Conservation (phyloP, 2,888 invertebrate genomes). For the Eristalis arbustorum region DNA sequence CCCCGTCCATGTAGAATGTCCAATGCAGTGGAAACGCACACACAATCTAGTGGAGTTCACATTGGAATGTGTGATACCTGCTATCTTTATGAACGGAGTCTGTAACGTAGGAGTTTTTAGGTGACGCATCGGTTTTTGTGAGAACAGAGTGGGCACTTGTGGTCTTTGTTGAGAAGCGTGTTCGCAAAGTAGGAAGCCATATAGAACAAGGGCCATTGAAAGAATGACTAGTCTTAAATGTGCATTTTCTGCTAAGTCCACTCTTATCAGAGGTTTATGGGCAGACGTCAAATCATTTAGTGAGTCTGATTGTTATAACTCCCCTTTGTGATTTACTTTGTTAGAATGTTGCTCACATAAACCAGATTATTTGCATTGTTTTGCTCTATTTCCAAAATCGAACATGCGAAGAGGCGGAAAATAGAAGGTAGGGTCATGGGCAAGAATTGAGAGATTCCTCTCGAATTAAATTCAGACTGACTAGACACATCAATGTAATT, state of each 20-base stretch:
- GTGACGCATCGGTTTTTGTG: background rate
- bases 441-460: no score
- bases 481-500: no score
- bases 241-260: background rate
- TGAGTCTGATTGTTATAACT: no score
- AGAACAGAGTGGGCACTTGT: background rate
- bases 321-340: no score
- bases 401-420: no score
- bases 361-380: no score
- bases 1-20: background rate
- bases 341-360: no score
- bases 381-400: no score
- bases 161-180: background rate
- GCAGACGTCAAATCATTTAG: background rate
- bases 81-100: conserved; percentile 18
- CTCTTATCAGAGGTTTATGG: background rate
- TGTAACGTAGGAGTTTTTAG: background rate
- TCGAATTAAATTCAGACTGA: no score
- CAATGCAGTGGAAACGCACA: background rate
- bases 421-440: no score
- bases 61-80: background rate
- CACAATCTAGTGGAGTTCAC: background rate
- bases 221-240: no score
- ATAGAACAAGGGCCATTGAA: background rate
- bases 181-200: background rate